Conservation (phyloP, 2,888 invertebrate genomes). For the Phyto melanocephala region DNA sequence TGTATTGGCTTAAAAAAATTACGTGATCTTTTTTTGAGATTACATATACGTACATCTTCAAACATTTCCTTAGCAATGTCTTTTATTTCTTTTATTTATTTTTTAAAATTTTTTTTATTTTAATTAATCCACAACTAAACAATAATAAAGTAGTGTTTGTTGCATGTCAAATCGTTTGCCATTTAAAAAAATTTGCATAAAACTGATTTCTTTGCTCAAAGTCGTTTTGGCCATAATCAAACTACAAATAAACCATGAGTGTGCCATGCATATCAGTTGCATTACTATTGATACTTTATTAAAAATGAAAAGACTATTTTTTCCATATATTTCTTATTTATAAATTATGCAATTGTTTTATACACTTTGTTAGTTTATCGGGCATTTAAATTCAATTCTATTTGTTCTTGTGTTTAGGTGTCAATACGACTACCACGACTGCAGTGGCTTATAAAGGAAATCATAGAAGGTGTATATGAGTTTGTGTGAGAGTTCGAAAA, state of each 20-base stretch:
- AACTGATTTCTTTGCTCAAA: slow-evolving; percentile 24
- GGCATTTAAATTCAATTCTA: not conserved
- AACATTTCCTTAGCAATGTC: slow-evolving; percentile 48
- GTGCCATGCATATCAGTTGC: slow-evolving; percentile 4
- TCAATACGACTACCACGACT: not conserved
- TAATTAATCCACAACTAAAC: slow-evolving; percentile 1
- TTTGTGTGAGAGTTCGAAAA: not conserved
- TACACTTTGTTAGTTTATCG: not conserved
- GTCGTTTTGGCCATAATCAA: not conserved
- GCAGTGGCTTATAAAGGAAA: no score
- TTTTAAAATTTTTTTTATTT: not conserved
- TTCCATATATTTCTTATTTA: no score
- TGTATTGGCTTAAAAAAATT: slow-evolving; percentile 11
- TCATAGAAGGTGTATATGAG: not conserved
- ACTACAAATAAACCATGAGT: slow-evolving; percentile 14
- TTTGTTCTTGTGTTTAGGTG: not conserved
- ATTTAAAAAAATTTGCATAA: slow-evolving; percentile 35
- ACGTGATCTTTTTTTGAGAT: slow-evolving; percentile 34
- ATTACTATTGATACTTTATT: not conserved
- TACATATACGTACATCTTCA: slow-evolving; percentile 14
- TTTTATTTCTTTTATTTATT: not conserved
- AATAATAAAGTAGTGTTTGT: slow-evolving; percentile 33
- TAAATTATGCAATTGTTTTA: slow-evolving; percentile 2
- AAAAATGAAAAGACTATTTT: not conserved
- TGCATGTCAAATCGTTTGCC: slow-evolving; percentile 29